phyloP scores from a whole-genome alignment of 92 coral and sea anemone species.

The Paragorgia papillata region DNA sequence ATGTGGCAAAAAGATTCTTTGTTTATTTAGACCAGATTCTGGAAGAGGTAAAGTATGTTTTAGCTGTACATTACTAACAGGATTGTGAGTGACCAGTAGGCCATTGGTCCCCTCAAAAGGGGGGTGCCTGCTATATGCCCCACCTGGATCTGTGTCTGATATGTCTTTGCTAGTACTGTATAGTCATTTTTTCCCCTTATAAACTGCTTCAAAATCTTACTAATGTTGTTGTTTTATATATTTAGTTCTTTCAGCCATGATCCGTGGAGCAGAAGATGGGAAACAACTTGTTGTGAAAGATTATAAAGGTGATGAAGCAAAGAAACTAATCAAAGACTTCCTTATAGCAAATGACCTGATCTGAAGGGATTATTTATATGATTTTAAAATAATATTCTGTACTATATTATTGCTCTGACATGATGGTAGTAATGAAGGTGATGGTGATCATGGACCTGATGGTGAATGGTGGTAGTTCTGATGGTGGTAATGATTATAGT shows the following conservation, averaged over 20 bases:
- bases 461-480: too few relatives aligned
- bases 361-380: background rate
- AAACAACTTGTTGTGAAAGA: conserved; percentile 73
- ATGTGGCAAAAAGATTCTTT: conserved; percentile 79
- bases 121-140: too few relatives aligned
- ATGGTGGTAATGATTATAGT: too few relatives aligned
- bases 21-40: conserved; percentile 87
- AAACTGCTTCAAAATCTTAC: background rate
- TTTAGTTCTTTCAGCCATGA: conserved; percentile 91
- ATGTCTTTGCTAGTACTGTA: too few relatives aligned
- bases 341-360: conserved; percentile 44
- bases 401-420: too few relatives aligned
- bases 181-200: too few relatives aligned
- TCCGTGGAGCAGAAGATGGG: conserved; percentile 72
- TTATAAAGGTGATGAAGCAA: conserved; percentile 78
- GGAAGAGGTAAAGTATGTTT: conserved; percentile 70
- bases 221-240: background rate
- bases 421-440: too few relatives aligned
- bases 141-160: too few relatives aligned
- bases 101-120: too few relatives aligned
- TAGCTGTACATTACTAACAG: too few relatives aligned
- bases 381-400: background rate
- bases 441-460: too few relatives aligned
- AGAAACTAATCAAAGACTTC: conserved; percentile 77
- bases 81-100: too few relatives aligned